A percentile compares a stretch with the other conserved stretches of the same genome.
These are phyloP conservation scores for Coryphaenoides rupestris DNA, from an alignment of 2,113 vertebrate species.

Conservation along the genomic window DNA sequence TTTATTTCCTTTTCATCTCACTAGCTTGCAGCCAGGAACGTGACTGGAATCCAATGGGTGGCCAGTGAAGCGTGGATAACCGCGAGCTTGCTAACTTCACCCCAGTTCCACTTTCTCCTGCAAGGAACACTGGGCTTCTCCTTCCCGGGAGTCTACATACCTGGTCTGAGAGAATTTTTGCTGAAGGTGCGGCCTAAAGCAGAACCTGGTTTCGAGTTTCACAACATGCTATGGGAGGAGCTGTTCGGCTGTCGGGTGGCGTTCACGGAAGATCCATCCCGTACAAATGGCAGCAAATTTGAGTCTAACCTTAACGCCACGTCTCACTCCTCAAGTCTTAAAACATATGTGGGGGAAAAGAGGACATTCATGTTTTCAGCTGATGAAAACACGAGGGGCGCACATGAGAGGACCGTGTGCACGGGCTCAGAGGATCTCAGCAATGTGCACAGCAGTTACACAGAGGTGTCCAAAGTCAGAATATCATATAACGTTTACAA, in stretches of 20 bases:
- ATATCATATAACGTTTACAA: slow-evolving; percentile 76
- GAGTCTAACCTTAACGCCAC: no score
- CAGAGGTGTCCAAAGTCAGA: slow-evolving; percentile 59
- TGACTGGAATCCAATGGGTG: slow-evolving; percentile 70
- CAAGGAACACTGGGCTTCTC: slow-evolving; percentile 69
- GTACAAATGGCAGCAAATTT: neutral
- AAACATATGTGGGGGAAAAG: neutral
- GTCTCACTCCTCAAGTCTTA: no score
- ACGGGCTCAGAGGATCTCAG: slow-evolving; percentile 64
- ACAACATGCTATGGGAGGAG: slow-evolving; percentile 74
- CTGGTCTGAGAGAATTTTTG: slow-evolving; percentile 63
- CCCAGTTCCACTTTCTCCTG: slow-evolving; percentile 54
- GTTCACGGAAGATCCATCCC: slow-evolving; percentile 11
- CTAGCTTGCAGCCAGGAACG: slow-evolving; percentile 56
- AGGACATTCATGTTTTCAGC: neutral
- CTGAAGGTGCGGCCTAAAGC: slow-evolving; percentile 58
- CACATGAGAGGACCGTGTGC: slow-evolving; percentile 43
- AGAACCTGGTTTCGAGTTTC: slow-evolving; percentile 52
- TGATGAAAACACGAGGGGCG: neutral
- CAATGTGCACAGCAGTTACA: slow-evolving; percentile 56
- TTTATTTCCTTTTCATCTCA: neutral
- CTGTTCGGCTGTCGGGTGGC: slow-evolving; percentile 64
- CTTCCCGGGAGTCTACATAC: slow-evolving; percentile 57
- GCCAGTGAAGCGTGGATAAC: slow-evolving; percentile 71
- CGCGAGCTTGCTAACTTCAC: slow-evolving; percentile 55